A percentile compares a stretch with the other conserved stretches of the same genome.
phyloP scores from a whole-genome alignment of 2,797 vertebrate species.

The Lepilemur ruficaudatus region DNA sequence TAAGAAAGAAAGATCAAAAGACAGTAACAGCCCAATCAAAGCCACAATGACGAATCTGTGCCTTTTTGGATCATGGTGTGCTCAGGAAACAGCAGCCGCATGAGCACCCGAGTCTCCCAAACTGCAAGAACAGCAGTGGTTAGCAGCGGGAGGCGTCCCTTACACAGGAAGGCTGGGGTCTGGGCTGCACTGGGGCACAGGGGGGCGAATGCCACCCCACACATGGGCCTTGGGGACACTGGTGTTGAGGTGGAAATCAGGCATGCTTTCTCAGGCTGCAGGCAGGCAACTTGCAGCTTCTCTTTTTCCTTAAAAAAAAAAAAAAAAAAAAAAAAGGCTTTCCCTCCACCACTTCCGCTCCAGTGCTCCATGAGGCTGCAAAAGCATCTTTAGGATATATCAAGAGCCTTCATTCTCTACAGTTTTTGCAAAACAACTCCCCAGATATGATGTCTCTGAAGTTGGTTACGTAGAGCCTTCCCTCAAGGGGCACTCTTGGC shows the following conservation, averaged over 20 bases:
- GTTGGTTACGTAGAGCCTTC: not conserved
- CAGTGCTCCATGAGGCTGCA: not conserved
- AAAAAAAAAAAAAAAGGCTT: not conserved
- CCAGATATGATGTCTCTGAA: not conserved
- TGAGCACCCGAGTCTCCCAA: conserved; percentile 47
- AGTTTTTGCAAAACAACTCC: not conserved
- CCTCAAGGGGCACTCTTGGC: fast-evolving
- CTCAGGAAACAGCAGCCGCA: conserved; percentile 79
- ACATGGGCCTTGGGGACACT: not conserved
- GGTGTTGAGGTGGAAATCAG: not conserved
- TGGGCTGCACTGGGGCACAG: not conserved
- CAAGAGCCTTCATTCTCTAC: not conserved
- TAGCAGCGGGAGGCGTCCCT: not conserved
- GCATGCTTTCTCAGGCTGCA: not conserved
- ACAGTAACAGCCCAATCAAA: conserved; percentile 60
- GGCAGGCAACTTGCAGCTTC: not conserved
- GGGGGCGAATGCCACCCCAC: not conserved
- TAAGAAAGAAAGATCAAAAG: not conserved
- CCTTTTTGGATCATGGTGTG: conserved; percentile 71
- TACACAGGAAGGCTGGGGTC: conserved; percentile 58
- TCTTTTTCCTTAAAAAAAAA: not conserved
- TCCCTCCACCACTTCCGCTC: not conserved
- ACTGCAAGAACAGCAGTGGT: conserved; percentile 24
- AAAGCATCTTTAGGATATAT: not conserved
- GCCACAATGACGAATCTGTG: conserved; percentile 72